Percentiles rank a stretch among this genome's conserved stretches.
Conservation (phyloP, 2,797 vertebrate genomes). For the Fistularia tabacaria region DNA sequence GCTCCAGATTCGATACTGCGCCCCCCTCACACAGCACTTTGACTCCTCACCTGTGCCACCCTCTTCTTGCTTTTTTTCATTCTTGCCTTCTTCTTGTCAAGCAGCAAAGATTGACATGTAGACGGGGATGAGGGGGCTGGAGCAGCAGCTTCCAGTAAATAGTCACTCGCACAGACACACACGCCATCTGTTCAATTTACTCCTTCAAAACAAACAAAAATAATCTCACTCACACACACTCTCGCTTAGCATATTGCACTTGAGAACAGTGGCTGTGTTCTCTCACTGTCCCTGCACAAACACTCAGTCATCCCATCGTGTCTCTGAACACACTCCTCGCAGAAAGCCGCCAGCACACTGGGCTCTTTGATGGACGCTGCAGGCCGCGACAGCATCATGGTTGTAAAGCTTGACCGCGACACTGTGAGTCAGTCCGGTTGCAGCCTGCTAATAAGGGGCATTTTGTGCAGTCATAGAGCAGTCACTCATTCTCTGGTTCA, state of each 20-base stretch:
- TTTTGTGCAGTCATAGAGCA: constrained; percentile 30
- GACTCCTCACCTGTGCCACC: neutral
- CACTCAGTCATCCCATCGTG: constrained; percentile 40
- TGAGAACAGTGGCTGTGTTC: constrained; percentile 50
- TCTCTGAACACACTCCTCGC: constrained; percentile 45
- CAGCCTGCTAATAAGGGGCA: constrained; percentile 41
- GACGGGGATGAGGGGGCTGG: constrained; percentile 2
- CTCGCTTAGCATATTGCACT: constrained; percentile 61
- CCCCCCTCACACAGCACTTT: neutral
- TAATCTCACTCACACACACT: constrained; percentile 52
- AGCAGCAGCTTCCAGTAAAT: constrained; percentile 26
- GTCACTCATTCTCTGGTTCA: constrained; percentile 34
- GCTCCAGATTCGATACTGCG: constrained; percentile 1
- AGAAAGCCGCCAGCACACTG: constrained; percentile 49
- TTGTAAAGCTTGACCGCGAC: constrained; percentile 51
- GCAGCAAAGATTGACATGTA: constrained; percentile 7
- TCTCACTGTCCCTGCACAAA: constrained; percentile 48
- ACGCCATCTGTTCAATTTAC: constrained; percentile 32
- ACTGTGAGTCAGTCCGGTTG: constrained; percentile 58
- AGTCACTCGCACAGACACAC: constrained; percentile 4
- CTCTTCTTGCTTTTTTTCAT: neutral
- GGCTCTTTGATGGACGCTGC: constrained; percentile 50
- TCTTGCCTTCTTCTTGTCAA: constrained; percentile 3
- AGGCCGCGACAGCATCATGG: constrained; percentile 35
- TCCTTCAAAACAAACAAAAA: constrained; percentile 45